These are phyloP conservation scores for Calycopis cecrops DNA, from an alignment of 1,140 invertebrate genomes.

Conservation along the genomic window DNA sequence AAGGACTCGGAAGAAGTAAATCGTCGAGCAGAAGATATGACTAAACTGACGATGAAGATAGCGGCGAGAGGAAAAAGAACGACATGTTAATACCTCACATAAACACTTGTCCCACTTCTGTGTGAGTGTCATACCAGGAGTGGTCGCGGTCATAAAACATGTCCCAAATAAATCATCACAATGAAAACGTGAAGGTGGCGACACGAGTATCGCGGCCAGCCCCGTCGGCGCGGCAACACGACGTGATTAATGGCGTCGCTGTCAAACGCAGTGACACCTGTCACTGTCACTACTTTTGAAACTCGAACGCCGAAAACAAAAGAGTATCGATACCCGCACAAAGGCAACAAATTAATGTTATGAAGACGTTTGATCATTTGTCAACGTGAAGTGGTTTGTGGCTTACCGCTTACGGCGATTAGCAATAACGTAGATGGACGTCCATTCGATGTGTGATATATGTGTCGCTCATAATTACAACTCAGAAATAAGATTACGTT, in stretches of 20 bases:
- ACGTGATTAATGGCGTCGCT: background rate
- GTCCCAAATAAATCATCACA: conserved; percentile 8
- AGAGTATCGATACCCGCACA: conserved; percentile 20
- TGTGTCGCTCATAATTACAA: conserved; percentile 7
- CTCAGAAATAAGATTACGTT: conserved; percentile 5
- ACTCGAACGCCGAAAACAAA: conserved; percentile 10
- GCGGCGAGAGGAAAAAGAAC: too few relatives aligned
- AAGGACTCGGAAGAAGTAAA: too few relatives aligned
- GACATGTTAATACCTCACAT: too few relatives aligned
- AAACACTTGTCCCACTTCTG: too few relatives aligned
- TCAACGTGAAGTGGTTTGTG: conserved; percentile 36
- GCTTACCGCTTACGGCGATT: conserved; percentile 24
- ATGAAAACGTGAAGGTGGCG: background rate
- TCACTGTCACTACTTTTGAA: background rate
- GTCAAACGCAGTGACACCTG: background rate
- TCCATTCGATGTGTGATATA: conserved; percentile 11
- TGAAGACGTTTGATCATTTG: conserved; percentile 40
- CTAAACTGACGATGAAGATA: too few relatives aligned
- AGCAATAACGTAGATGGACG: conserved; percentile 16
- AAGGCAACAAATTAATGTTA: conserved; percentile 38
- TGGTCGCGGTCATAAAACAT: background rate
- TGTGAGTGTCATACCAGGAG: too few relatives aligned
- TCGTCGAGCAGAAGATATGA: too few relatives aligned
- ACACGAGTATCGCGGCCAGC: background rate
- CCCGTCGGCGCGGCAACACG: background rate